Evolutionary conservation across 2,797 vertebrate species (phyloP).

Genomic region (Dryobates pubescens): DNA sequence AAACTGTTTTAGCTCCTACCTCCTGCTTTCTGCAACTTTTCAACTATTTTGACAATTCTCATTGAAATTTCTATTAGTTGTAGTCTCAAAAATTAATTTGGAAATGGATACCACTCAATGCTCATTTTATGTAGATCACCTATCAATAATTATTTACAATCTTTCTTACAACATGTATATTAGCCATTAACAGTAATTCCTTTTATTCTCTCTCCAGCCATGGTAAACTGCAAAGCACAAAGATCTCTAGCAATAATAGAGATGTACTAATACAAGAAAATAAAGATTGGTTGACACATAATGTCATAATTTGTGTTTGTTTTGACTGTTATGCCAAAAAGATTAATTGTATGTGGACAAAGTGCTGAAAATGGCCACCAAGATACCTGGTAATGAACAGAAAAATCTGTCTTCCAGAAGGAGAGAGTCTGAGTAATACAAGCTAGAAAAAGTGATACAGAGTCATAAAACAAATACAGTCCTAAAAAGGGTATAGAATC

Average conservation of each 20-base stretch:
- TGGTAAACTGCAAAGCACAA: neutral
- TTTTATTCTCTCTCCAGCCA: neutral
- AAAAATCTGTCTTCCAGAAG: neutral
- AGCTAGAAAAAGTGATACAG: neutral
- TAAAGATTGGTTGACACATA: neutral
- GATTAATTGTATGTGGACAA: neutral
- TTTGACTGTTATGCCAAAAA: neutral
- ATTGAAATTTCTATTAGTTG: neutral
- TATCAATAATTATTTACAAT: neutral
- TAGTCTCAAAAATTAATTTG: neutral
- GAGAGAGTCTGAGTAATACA: neutral
- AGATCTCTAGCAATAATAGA: neutral
- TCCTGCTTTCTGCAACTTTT: neutral
- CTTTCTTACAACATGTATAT: neutral
- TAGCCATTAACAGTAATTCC: neutral
- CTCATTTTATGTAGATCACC: neutral
- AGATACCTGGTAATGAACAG: neutral
- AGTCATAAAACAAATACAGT: neutral
- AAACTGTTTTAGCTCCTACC: neutral
- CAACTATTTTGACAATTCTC: neutral
- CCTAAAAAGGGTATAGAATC: fast-evolving
- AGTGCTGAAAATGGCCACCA: neutral
- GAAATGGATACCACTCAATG: neutral
- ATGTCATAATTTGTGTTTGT: neutral
- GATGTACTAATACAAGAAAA: neutral